Evolutionary conservation across 2,797 vertebrate species (phyloP).

Genomic region (Lithobates sylvaticus): DNA sequence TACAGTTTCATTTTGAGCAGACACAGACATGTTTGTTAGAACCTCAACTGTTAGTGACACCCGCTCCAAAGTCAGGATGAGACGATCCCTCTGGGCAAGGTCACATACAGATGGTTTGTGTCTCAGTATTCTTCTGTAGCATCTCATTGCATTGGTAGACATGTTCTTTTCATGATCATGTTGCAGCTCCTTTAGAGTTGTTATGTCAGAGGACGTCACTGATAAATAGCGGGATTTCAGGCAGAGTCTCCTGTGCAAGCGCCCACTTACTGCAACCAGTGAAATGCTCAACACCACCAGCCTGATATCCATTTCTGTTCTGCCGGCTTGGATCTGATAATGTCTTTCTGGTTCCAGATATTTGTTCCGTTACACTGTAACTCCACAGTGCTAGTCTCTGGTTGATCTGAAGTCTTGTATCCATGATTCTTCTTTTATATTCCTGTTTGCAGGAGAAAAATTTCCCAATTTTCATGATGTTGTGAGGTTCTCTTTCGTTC

Average conservation of each 20-base stretch:
- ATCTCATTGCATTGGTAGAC: background rate
- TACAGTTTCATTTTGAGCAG: background rate
- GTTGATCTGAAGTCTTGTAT: background rate
- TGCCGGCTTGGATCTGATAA: background rate
- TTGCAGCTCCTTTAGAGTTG: background rate
- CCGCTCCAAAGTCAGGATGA: background rate
- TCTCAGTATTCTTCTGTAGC: constrained; percentile 2
- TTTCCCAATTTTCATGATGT: background rate
- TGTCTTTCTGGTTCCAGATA: background rate
- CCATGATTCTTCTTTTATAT: constrained; percentile 1
- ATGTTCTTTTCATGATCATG: background rate
- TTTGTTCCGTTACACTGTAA: background rate
- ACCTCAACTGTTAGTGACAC: background rate
- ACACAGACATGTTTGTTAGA: background rate
- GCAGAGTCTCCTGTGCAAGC: background rate
- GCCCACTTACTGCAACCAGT: background rate
- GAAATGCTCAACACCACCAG: background rate
- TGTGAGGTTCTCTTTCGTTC: background rate
- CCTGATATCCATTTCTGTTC: background rate
- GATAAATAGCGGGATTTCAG: background rate
- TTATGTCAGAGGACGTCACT: background rate
- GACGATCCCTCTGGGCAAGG: background rate
- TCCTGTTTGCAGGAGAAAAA: background rate
- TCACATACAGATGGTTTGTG: constrained; percentile 4
- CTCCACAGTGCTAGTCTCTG: background rate